A percentile compares a stretch with the other conserved stretches of the same genome.
These are phyloP conservation scores for Drosophila sp. DNA, from an alignment of 1,140 invertebrate species.

Conservation along the genomic window DNA sequence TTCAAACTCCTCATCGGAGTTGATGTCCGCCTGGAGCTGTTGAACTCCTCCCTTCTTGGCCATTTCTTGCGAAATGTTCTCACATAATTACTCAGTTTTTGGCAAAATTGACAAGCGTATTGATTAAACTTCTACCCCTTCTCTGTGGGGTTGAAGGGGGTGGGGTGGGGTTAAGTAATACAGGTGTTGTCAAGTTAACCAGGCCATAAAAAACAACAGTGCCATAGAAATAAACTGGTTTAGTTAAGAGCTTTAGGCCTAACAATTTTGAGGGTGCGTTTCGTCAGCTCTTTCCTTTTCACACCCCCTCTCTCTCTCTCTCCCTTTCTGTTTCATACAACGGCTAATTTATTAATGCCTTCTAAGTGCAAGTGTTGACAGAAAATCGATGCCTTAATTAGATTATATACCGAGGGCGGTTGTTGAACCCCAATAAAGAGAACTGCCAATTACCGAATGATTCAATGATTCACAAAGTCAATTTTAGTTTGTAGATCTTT, in stretches of 20 bases:
- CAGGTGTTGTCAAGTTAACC: slow-evolving; percentile 23
- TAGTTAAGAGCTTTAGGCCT: background rate
- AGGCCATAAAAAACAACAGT: too few relatives aligned
- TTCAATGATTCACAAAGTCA: slow-evolving; percentile 2
- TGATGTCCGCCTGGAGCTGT: slow-evolving; percentile 92
- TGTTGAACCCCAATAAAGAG: background rate
- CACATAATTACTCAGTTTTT: slow-evolving; percentile 29
- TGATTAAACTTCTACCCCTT: slow-evolving; percentile 36
- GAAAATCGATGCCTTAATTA: slow-evolving; percentile 28
- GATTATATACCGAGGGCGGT: background rate
- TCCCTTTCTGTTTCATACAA: background rate
- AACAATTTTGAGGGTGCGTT: too few relatives aligned
- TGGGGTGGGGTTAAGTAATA: too few relatives aligned
- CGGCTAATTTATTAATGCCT: slow-evolving; percentile 1
- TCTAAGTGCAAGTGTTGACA: background rate
- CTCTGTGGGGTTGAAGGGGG: background rate
- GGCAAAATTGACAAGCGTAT: slow-evolving; percentile 35
- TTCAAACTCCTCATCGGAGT: slow-evolving; percentile 94
- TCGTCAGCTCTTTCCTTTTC: background rate
- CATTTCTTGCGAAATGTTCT: slow-evolving; percentile 78
- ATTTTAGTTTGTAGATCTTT: slow-evolving; percentile 21
- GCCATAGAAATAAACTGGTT: background rate
- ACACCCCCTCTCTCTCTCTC: background rate
- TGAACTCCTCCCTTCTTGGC: slow-evolving; percentile 90
- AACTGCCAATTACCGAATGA: background rate